Base-by-base conservation (phyloP, 2,888 invertebrate species). In the Eilema depressum region DNA sequence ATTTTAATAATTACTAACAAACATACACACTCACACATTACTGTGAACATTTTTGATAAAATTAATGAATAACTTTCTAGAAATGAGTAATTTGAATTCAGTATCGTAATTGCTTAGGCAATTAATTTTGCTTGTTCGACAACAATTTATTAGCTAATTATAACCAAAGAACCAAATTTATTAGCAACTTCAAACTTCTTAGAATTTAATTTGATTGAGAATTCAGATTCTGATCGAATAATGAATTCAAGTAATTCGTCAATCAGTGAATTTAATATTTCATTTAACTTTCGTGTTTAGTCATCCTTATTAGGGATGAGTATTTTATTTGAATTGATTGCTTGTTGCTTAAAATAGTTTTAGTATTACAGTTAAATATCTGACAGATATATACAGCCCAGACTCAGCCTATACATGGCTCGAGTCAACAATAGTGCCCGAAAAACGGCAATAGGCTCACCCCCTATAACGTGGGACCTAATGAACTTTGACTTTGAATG, bases 191-290 rank as follows among this genome's bases (percentile, higher is more conserved):
- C 59, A 59, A 81, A 73, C 56, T 74, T 74, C 68, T 59, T 64
- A 11, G 68, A 75, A 77, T 73, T 68, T 71, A 80, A 80, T 78
- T 82, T 63, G 65, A 68, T 26, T 72, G 68, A 53, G 53, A 53
- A 47, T 76, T 82, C 76, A 78, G 72, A 75, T 82, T 80, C 68
- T 68, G 66, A 82, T 72, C 59, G 60, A 77, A 73, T 79, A 75
- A 82, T 72, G 59, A 71, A 81, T 74, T 79, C 73, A 69, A 79
- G 74, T 81, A 71, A 80, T 53, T n/a, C 53, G 78, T 80, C 75
- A 80, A 79, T 81, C 77, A 77, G 5, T 63, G 59, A 80, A 68
- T 76, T 77, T 68, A 66, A 75, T 70, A 73, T 72, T 81, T 76
- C 60, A 71, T 74, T 80, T 70, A 70, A 63, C 68, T 70, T 69